Evolutionary conservation across 2,888 invertebrate species (phyloP), one percentile per base, ranked within the genome.

Genomic region (Platerodrilus igneus): DNA sequence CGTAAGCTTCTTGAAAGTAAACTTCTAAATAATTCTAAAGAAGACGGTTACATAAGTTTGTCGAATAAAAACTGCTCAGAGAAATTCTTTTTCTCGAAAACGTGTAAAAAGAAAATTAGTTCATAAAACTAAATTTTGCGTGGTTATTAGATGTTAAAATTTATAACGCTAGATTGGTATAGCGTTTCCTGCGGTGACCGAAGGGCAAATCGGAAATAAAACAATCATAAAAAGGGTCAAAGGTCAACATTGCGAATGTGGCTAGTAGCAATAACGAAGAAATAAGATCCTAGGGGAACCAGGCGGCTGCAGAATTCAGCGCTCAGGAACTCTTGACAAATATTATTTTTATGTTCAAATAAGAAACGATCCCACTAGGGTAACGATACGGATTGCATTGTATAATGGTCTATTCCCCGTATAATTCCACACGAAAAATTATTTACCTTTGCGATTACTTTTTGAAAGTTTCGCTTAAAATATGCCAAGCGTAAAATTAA

Each of bases 281-380:
- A 43, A 43, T 43, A 43, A 43, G 43, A 38, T 43, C 43, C 43
- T 43, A 31, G 27, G 43, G 43, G 43, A 39, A 34, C 23, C 13
- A 27, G 19, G 21, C 34, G 30, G 33, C 37, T 33, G 37, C 42
- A 31, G 42, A 42, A 37, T 37, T 42, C 31, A 11, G 31, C 35
- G 37, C 31, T 39, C 32, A 39, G 37, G 43, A 43, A 39, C 43
- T 43, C 43, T 43, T 32, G 43, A 43, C 43, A 43, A 43, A 43
- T 43, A 43, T 43, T 43, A 43, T 43, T 43, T 43, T 43, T 43
- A 39, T 43, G 43, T 43, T 38, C 43, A 43, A 43, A 43, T 43
- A 43, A 43, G 38, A 39, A 43, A 31, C 39, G 39, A 43, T 43
- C 38, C 39, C 43, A 31, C 43, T 25, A 35, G 38, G 39, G 39